Conservation (phyloP, 2,797 vertebrate species). For the Myioborus miniatus region DNA sequence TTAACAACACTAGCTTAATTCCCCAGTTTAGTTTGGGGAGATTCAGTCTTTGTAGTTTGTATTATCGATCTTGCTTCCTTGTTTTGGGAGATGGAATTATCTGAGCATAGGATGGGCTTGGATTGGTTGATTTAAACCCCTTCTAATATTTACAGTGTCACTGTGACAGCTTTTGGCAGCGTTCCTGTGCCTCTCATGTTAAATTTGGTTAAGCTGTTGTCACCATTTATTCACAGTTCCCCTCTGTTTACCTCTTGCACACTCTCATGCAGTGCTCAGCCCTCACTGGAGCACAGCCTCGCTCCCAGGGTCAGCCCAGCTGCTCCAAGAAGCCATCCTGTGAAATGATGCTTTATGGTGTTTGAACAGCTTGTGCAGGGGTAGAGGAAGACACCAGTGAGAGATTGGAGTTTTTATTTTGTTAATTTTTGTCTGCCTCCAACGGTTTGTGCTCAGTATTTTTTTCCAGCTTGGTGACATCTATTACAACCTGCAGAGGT, state of each 20-base stretch:
- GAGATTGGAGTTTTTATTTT: not conserved
- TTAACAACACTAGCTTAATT: not conserved
- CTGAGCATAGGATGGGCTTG: not conserved
- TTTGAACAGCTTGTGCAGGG: not conserved
- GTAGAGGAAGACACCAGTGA: not conserved
- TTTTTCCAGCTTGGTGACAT: not conserved
- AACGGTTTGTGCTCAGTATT: not conserved
- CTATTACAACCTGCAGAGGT: not conserved
- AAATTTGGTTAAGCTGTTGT: slow-evolving; percentile 46
- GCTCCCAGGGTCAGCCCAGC: not conserved
- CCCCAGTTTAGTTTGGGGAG: not conserved
- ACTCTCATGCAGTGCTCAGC: not conserved
- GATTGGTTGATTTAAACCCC: not conserved
- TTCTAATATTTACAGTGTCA: not conserved
- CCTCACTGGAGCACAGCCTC: not conserved
- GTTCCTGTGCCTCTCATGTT: not conserved
- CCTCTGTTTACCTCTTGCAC: slow-evolving; percentile 15
- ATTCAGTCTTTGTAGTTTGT: not conserved
- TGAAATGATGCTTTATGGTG: not conserved
- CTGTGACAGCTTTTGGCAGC: slow-evolving; percentile 34
- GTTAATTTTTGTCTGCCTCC: not conserved
- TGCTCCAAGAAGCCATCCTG: not conserved
- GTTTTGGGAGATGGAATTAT: not conserved
- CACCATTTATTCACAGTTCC: slow-evolving; percentile 40
- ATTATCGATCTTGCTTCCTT: not conserved